Base-by-base conservation (phyloP, 37 sponge, comb jelly and placozoan genomes). In the Bolinopsis microptera region DNA sequence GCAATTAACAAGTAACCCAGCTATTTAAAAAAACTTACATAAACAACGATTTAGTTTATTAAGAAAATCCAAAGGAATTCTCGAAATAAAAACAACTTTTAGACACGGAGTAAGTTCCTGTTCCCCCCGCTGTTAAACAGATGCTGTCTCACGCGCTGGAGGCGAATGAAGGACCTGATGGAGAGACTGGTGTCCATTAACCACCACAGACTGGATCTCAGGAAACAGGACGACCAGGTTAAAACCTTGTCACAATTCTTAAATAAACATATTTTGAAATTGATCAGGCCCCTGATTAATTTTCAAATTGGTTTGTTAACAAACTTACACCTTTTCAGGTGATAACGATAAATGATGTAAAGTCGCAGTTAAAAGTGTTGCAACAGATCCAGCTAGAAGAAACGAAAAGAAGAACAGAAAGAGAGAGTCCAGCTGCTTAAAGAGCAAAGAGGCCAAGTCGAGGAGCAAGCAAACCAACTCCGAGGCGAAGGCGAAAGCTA, bases 301-400 rank as follows among this genome's bases (percentile, higher is more conserved):
- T n/a, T n/a, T n/a, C n/a, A n/a, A n/a, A n/a, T n/a, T n/a, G n/a
- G n/a, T n/a, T n/a, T n/a, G n/a, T n/a, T n/a, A n/a, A n/a, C n/a
- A n/a, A n/a, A n/a, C n/a, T n/a, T n/a, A n/a, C n/a, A n/a, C n/a
- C 75, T n/a, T n/a, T n/a, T 35, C 38, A 80, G 82, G 37, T 80
- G 8, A 34, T 35, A 36, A 35, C 38, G 1, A 35, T 21, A 1
- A 80, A 22, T 30, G 30, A 35, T 34, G 82, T 80, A 36, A 80
- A 22, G 33, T 34, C 21, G 8, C 82, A 80, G 82, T 35, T 80
- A 37, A 35, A 33, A 16, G 38, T 80, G 24, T 37, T 80, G 8
- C 82, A 80, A 34, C 82, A 80, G 23, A 35, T 80, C 34, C 82
- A 80, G 38, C 82, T 80, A 3, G 82, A 80, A 80, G 82, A 80